Conservation (phyloP, 2,113 vertebrate genomes). For the Mustela lutreola region DNA sequence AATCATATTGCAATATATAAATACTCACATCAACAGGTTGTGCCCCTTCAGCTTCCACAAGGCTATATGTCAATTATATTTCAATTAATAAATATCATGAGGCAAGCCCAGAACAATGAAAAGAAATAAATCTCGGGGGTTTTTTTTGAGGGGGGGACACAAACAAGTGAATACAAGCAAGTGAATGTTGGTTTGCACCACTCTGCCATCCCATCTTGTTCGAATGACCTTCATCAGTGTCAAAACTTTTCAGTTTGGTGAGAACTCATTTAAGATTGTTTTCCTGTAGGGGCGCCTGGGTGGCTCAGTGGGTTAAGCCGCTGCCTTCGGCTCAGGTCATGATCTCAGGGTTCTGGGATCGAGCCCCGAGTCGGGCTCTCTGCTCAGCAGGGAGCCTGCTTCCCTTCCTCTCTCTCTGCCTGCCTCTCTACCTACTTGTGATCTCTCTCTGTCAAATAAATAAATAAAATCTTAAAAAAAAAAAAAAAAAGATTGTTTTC, state of each 20-base stretch:
- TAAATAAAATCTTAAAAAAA: too few relatives aligned
- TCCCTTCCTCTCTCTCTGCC: too few relatives aligned
- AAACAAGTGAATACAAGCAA: background rate
- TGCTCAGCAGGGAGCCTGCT: too few relatives aligned
- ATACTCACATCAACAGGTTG: background rate
- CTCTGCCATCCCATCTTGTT: background rate
- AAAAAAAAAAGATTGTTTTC: background rate
- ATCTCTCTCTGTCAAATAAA: too few relatives aligned
- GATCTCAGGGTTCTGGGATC: too few relatives aligned
- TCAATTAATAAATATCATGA: background rate
- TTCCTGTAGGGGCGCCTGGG: background rate
- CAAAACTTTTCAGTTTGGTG: background rate
- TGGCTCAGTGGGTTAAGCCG: too few relatives aligned
- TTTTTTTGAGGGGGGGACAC: background rate
- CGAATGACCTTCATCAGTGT: background rate
- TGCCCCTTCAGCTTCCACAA: background rate
- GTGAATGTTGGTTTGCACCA: background rate
- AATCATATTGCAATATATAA: background rate
- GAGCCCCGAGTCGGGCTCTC: too few relatives aligned
- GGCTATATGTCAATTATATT: background rate
- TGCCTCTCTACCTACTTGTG: too few relatives aligned
- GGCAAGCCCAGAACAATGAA: background rate
- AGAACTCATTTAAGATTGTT: background rate
- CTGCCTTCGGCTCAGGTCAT: too few relatives aligned
- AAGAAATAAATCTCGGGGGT: background rate